A percentile compares a stretch with the other conserved stretches of the same genome.
These are phyloP conservation scores for Tethya wilhelma DNA, from an alignment of 37 sponge, comb jelly and placozoan species.

Conservation along the genomic window DNA sequence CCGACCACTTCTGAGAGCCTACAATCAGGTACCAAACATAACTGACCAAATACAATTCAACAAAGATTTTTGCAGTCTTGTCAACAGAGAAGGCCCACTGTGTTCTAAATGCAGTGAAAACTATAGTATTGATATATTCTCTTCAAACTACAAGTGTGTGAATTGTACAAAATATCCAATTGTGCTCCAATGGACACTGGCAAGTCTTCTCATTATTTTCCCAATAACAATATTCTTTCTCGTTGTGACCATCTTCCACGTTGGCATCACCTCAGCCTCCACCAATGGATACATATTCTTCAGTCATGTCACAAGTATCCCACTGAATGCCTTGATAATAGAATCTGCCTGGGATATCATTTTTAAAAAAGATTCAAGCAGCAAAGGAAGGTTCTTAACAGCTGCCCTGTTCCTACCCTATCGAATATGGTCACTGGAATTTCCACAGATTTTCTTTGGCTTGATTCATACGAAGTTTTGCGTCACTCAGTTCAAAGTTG, in stretches of 20 bases:
- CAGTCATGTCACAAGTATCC: slow-evolving; percentile 30
- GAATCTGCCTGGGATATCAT: not conserved
- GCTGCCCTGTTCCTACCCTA: not conserved
- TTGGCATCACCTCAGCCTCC: slow-evolving; percentile 26
- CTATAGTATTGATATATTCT: slow-evolving; percentile 6
- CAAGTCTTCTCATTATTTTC: not conserved
- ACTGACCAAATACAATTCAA: not conserved
- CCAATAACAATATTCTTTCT: slow-evolving; percentile 23
- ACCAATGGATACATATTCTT: slow-evolving; percentile 44
- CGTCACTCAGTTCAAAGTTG: slow-evolving; percentile 6
- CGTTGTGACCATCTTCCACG: slow-evolving; percentile 14
- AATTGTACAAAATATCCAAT: not conserved
- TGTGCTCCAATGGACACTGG: not conserved
- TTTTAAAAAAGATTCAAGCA: not conserved
- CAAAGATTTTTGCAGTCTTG: not conserved
- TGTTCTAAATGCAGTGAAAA: slow-evolving; percentile 1
- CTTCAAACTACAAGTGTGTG: slow-evolving; percentile 9
- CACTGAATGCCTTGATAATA: slow-evolving; percentile 2
- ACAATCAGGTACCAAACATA: not conserved
- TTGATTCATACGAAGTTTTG: not conserved
- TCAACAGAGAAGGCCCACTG: not conserved
- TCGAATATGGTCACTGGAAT: slow-evolving; percentile 51
- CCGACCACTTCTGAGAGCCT: not conserved
- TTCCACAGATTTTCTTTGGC: not conserved
- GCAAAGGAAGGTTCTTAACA: too few relatives aligned